phyloP scores from a whole-genome alignment of 1,140 invertebrate genomes.

The Bursaphelenchus mucronatus region DNA sequence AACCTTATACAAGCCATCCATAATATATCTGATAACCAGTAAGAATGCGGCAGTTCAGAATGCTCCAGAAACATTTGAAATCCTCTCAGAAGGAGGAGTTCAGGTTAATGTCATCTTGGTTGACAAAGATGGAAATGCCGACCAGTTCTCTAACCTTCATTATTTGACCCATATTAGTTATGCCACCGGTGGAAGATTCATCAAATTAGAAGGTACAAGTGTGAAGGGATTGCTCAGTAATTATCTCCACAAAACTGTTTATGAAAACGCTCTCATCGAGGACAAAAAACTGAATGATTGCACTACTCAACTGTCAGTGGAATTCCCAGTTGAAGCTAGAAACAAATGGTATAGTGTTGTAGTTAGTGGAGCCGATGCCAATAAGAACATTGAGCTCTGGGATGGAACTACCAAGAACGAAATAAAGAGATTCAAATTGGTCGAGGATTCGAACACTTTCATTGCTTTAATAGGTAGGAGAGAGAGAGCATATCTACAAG shows the following conservation, averaged over 20 bases:
- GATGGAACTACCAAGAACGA: neutral
- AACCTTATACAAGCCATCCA: neutral
- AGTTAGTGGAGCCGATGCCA: neutral
- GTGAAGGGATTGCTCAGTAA: neutral
- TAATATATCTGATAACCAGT: neutral
- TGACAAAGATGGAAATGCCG: no score
- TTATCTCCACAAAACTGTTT: neutral
- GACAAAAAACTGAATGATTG: neutral
- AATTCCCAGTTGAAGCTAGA: constrained; percentile 4
- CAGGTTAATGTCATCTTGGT: neutral
- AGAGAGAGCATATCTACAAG: no score
- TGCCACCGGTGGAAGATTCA: no score
- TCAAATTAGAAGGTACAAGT: neutral
- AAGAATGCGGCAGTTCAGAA: neutral
- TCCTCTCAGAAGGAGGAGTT: constrained; percentile 1
- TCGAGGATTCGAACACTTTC: no score
- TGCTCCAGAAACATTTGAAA: neutral
- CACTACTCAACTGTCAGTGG: neutral
- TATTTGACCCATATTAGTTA: no score
- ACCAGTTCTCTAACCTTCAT: no score
- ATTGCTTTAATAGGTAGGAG: no score
- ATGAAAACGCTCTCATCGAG: constrained; percentile 3
- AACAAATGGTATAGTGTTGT: neutral
- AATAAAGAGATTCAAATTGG: no score
- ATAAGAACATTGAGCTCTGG: neutral